phyloP scores from a whole-genome alignment of 2,888 invertebrate genomes.

The Oxystoma pomonae region DNA sequence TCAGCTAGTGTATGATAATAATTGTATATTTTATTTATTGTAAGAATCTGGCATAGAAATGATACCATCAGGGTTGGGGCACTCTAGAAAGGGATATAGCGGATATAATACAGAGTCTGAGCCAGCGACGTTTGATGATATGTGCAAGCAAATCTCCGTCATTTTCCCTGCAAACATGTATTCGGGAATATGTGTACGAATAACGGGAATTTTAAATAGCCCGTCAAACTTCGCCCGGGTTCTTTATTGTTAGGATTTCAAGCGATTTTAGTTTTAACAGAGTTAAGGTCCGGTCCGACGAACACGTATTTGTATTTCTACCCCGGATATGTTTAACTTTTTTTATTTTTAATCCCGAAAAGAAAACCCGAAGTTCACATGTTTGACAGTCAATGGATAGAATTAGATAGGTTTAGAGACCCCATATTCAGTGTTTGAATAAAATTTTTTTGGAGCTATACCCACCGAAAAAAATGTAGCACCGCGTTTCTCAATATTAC shows the following conservation, averaged over 20 bases:
- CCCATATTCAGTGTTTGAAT: no score
- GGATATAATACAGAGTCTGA: not conserved
- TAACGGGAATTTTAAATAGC: constrained; percentile 24
- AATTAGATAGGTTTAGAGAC: no score
- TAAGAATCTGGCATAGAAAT: no score
- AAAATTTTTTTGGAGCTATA: no score
- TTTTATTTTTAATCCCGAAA: not conserved
- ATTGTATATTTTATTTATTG: no score
- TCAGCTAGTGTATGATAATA: no score
- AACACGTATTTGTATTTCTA: not conserved
- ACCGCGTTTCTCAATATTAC: no score
- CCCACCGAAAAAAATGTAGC: no score
- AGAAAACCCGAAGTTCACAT: no score
- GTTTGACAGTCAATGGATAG: no score
- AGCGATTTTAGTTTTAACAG: constrained; percentile 2
- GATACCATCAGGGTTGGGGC: not conserved
- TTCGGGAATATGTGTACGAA: constrained; percentile 18
- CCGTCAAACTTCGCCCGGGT: constrained; percentile 24
- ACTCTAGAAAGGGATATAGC: not conserved
- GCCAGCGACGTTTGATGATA: not conserved
- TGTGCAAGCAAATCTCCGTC: not conserved
- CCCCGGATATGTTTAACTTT: not conserved
- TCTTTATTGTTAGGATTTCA: constrained; percentile 25
- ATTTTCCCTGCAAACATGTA: constrained; percentile 6
- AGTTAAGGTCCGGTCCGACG: not conserved